Conservation (phyloP, 2,797 vertebrate species). For the Anguilla megastoma region DNA sequence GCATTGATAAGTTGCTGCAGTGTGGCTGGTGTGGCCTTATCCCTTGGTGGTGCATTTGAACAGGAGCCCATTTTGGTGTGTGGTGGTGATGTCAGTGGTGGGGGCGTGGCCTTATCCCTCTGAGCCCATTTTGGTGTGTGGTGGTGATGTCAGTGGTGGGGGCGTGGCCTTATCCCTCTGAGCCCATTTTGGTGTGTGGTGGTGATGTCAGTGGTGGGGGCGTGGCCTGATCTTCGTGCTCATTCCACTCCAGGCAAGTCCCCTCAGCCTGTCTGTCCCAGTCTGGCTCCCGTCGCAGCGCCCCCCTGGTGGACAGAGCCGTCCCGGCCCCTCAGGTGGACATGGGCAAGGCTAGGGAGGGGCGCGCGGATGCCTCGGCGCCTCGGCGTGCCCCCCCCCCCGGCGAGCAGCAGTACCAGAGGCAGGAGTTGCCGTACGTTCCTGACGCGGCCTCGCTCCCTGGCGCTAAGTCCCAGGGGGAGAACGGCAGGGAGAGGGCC, state of each 20-base stretch:
- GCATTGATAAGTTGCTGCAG: background rate
- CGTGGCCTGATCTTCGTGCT: background rate
- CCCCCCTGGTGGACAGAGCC: constrained; percentile 90
- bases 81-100: no score
- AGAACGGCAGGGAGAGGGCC: constrained; percentile 85
- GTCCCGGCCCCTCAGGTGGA: constrained; percentile 93
- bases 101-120: background rate
- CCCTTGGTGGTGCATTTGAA: background rate
- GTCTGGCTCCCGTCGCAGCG: constrained; percentile 85
- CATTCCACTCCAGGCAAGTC: constrained; percentile 74
- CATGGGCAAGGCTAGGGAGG: constrained; percentile 85
- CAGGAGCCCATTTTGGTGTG: background rate
- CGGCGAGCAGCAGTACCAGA: constrained; percentile 64
- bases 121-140: background rate
- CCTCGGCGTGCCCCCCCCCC: constrained; percentile 73
- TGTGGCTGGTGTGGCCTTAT: background rate
- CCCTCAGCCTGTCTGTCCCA: constrained; percentile 74
- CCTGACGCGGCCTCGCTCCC: constrained; percentile 65
- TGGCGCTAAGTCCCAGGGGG: constrained; percentile 80
- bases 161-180: background rate
- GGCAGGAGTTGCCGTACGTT: constrained; percentile 55
- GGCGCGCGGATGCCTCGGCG: constrained; percentile 81
- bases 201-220: background rate
- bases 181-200: background rate
- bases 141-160: background rate